These are phyloP conservation scores for Ceuthmochares aereus DNA, from an alignment of 2,113 vertebrate species.

Conservation along the genomic window DNA sequence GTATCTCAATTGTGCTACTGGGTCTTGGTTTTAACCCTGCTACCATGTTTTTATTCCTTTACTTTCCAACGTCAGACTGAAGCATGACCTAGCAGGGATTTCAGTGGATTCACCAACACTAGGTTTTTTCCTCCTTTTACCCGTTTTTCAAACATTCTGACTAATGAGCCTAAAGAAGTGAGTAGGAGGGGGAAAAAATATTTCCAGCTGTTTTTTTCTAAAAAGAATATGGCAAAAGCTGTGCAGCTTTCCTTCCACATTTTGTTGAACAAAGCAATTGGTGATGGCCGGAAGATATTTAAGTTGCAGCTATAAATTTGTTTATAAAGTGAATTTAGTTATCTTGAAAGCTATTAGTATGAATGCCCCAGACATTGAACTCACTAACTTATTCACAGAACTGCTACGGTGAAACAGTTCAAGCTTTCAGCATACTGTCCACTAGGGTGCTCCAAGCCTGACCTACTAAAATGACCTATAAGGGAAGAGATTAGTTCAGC, in stretches of 20 bases:
- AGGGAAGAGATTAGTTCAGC: neutral
- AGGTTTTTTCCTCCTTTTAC: neutral
- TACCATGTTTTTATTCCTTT: neutral
- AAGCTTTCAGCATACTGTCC: neutral
- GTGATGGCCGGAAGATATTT: neutral
- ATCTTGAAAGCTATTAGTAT: neutral
- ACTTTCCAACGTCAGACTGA: neutral
- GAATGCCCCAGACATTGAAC: neutral
- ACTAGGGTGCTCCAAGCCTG: neutral
- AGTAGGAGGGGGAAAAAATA: neutral
- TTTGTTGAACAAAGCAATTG: neutral
- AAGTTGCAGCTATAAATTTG: neutral
- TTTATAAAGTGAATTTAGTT: conserved; percentile 18
- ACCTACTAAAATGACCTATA: neutral
- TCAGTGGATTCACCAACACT: neutral
- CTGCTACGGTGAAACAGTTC: neutral
- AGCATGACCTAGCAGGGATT: neutral
- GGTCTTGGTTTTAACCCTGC: neutral
- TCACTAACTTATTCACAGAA: conserved; percentile 24
- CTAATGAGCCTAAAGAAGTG: neutral
- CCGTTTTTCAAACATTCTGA: neutral
- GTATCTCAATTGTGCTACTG: neutral
- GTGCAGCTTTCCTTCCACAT: neutral
- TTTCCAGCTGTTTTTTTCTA: neutral
- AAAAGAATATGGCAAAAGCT: neutral